A percentile compares a stretch with the other conserved stretches of the same genome.
Conservation (phyloP, 2,797 vertebrate species). For the Leptodactylus fallax region DNA sequence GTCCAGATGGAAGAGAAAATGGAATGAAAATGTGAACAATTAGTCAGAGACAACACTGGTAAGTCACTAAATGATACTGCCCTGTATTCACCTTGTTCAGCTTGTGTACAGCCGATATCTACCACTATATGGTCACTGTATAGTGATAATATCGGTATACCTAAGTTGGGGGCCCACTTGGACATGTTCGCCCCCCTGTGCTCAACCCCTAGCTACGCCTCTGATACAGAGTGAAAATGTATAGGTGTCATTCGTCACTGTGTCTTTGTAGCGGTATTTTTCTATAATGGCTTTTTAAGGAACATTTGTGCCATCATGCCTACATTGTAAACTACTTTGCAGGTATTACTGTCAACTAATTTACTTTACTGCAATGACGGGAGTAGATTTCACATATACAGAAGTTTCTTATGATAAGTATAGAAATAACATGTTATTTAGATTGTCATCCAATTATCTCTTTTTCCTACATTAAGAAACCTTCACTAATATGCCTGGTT, state of each 20-base stretch:
- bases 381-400: neutral
- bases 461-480: neutral
- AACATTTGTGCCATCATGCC: neutral
- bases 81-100: too few species aligned
- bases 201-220: too few species aligned
- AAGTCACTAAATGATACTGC: too few species aligned
- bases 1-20: too few species aligned
- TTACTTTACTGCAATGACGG: neutral
- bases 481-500: neutral
- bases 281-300: constrained; percentile 5
- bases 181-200: too few species aligned
- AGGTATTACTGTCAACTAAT: neutral
- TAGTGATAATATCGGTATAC: too few species aligned
- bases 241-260: neutral
- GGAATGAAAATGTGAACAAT: too few species aligned
- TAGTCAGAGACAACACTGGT: too few species aligned
- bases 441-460: neutral
- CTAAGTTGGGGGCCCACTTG: too few species aligned
- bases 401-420: neutral
- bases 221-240: neutral
- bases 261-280: neutral
- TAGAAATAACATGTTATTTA: neutral
- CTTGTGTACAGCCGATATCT: too few species aligned
- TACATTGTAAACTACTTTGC: neutral
- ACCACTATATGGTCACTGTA: too few species aligned